These are phyloP conservation scores for Cyanoderma ruficeps DNA, from an alignment of 2,113 vertebrate species.

Conservation along the genomic window DNA sequence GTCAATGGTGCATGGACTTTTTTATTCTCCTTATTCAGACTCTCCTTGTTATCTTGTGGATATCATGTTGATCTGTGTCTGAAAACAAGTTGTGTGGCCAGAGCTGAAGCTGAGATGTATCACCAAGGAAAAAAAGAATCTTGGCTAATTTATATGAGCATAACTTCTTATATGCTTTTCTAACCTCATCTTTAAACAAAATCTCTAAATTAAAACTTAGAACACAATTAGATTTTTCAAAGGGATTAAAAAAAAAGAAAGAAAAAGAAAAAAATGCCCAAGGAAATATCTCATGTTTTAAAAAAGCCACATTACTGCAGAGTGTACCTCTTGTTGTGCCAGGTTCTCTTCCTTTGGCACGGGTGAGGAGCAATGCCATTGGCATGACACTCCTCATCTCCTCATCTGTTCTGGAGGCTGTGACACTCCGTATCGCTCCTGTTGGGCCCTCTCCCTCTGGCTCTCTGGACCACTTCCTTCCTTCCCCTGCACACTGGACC, in stretches of 20 bases:
- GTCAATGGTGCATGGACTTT: not conserved
- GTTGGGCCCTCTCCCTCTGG: not conserved
- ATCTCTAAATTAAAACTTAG: not conserved
- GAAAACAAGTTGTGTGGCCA: not conserved
- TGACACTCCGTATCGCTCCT: fast-evolving
- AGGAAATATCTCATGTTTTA: not conserved
- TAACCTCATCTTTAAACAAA: not conserved
- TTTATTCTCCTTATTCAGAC: not conserved
- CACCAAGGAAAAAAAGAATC: not conserved
- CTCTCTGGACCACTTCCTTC: not conserved
- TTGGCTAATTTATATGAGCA: not conserved
- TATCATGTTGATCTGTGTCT: not conserved
- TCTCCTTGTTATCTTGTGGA: not conserved
- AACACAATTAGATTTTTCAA: not conserved
- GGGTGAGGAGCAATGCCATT: not conserved
- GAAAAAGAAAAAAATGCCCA: not conserved
- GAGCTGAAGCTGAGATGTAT: not conserved
- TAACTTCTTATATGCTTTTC: conserved; percentile 23
- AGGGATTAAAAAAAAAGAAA: not conserved
- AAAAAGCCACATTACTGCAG: not conserved
- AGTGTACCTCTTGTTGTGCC: not conserved
- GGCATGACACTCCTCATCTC: not conserved
- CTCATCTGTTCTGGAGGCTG: fast-evolving
- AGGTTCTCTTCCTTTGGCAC: not conserved
- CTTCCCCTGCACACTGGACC: not conserved